Evolutionary conservation across 1,140 invertebrate species (phyloP), one percentile per base, ranked within the genome.

Genomic region (Brachionus calyciflorus): DNA sequence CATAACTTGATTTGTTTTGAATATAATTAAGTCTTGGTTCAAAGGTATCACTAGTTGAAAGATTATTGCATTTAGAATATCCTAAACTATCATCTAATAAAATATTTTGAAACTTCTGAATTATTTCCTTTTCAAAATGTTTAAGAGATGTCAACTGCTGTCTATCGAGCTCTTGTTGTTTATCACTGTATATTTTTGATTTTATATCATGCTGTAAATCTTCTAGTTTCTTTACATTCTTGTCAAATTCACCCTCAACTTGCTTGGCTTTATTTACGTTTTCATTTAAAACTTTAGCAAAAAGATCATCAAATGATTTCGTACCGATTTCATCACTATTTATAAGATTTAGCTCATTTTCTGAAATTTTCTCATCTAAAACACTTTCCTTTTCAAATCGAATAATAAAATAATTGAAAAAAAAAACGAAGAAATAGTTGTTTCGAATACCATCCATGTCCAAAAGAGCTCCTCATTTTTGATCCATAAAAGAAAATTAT

Each of bases 391-490:
- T 33, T 30, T 33, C 12, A 33, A 60, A 57, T 28, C 6, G 1
- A 30, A 30, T 57, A 30, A 57, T 2, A 44, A 24, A 44, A 41
- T 17, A n/a, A n/a, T n/a, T n/a, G n/a, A n/a, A n/a, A n/a, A n/a
- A n/a, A n/a, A n/a, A n/a, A n/a, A n/a, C n/a, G n/a, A n/a, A n/a
- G n/a, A n/a, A n/a, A n/a, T n/a, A n/a, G n/a, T n/a, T n/a, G n/a
- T n/a, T n/a, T n/a, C n/a, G n/a, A n/a, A 24, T 65, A 65, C 60
- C 60, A 65, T 65, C 60, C 60, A 65, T 24, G 33, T 65, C 60
- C 60, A 65, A 44, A 65, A 65, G 2, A 65, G 24, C 4, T 65
- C 37, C 44, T 65, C 60, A 28, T 65, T 44, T 65, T 65, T 65
- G 3, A 65, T 41, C 60, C 60, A 65, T 24, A 24, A 44, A 14